Base-by-base conservation (phyloP, 2,113 vertebrate genomes). In the Pitta sordida region DNA sequence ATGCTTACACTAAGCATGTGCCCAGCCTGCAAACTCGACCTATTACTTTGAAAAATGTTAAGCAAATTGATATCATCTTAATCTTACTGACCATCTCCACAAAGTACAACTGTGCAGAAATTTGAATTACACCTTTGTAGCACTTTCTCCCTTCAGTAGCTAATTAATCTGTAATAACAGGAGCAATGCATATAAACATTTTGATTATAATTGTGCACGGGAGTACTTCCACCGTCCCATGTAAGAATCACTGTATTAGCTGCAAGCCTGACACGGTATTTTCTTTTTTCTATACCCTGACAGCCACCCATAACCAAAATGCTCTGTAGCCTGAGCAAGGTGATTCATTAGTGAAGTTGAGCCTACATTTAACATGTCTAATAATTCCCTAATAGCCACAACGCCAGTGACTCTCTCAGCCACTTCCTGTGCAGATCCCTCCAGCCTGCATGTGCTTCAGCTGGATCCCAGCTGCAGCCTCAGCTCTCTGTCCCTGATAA, bases 341-440 rank as follows among this genome's bases (percentile, higher is more conserved):
- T 58, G 56, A 88, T 93, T 91, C 83, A 56, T 95, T 95, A 88
- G 64, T 37, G 37, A 81, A 64, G 78, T 52, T 37, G 65, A 94
- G 68, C 60, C 87, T 64, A 11, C 64, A 39, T 91, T 91, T 95
- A 86, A 77, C 91, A 76, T 89, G 70, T 79, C 85, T 88, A 94
- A 80, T 89, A 96, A 96, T 94, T 94, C 87, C 79, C 68, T 86
- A 83, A 83, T 67, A 90, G 91, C 90, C 81, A 75, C 74, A 49
- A 51, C 1, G 5, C 91, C 84, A 85, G 78, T 4, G 6, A 79
- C 75, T 83, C 93, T 55, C 85, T 52, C 63, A 41, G 63, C 67
- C 67, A 73, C 91, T 96, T 93, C 93, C 95, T 94, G 91, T 94
- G 93, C 87, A 67, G 82, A 87, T 85, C 91, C 52, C 71, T 41